Evolutionary conservation across 2,888 invertebrate genomes (phyloP).

Genomic region (Archips xylosteana): DNA sequence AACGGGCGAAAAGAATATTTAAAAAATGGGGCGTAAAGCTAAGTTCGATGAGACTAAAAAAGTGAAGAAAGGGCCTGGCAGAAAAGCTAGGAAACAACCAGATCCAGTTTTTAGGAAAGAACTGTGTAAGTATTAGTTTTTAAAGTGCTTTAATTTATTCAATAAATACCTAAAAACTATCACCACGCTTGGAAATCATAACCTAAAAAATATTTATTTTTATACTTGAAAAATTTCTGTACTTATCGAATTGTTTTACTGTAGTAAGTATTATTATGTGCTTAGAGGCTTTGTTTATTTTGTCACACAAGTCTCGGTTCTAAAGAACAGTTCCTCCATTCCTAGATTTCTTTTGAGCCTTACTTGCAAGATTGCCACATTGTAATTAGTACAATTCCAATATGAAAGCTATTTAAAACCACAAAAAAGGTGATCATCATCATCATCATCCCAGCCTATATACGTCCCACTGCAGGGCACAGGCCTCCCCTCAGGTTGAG

Average conservation of each 20-base stretch:
- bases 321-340: not conserved
- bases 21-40: slow-evolving; percentile 93
- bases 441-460: no score
- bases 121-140: slow-evolving; percentile 66
- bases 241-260: not conserved
- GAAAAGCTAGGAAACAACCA: slow-evolving; percentile 94
- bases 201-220: slow-evolving; percentile 9
- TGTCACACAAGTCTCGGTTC: not conserved
- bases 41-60: slow-evolving; percentile 89
- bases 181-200: not conserved
- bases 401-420: no score
- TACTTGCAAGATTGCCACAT: no score
- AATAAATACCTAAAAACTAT: not conserved
- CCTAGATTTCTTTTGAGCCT: no score
- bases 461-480: no score
- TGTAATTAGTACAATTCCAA: no score
- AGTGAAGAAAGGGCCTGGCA: slow-evolving; percentile 93
- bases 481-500: no score
- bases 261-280: not conserved
- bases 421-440: no score
- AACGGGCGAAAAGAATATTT: slow-evolving; percentile 22
- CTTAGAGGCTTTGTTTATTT: not conserved
- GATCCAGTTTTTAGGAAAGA: slow-evolving; percentile 90
- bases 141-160: not conserved
- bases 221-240: not conserved